Conservation (phyloP, 1,140 invertebrate genomes). For the Zaprionus ghesquierei region DNA sequence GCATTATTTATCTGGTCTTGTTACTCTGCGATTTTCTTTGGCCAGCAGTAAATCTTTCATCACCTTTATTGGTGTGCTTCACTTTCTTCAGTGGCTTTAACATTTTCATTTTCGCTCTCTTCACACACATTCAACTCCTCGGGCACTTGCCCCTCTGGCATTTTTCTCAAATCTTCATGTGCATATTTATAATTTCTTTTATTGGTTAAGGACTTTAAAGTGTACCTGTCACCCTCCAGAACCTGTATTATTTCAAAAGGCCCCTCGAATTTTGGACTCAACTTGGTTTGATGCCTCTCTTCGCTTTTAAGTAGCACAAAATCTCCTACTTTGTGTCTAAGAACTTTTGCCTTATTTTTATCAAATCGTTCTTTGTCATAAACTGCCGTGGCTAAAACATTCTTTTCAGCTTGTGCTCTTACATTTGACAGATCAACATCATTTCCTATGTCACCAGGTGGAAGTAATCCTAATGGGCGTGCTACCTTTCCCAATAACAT, state of each 20-base stretch:
- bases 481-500: too few relatives aligned
- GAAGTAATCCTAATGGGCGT: too few relatives aligned
- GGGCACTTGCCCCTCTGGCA: too few relatives aligned
- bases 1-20: neutral
- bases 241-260: constrained; percentile 1
- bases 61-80: too few relatives aligned
- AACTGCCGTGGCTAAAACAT: neutral
- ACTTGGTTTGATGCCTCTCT: neutral
- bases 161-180: too few relatives aligned
- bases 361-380: neutral
- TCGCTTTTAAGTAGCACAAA: neutral
- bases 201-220: too few relatives aligned
- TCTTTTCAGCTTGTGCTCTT: neutral
- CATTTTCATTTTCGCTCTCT: too few relatives aligned
- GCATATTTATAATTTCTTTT: too few relatives aligned
- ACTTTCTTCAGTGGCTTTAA: neutral
- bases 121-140: neutral
- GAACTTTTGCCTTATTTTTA: neutral
- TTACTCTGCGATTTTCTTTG: too few relatives aligned
- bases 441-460: too few relatives aligned
- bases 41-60: neutral
- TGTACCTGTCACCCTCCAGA: neutral
- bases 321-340: neutral
- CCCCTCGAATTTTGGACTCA: constrained; percentile 2
- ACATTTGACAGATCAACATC: neutral